Percentiles rank a stretch among this genome's conserved stretches.
Conservation (phyloP, 1,140 invertebrate genomes). For the Ceratosolen fusciceps region DNA sequence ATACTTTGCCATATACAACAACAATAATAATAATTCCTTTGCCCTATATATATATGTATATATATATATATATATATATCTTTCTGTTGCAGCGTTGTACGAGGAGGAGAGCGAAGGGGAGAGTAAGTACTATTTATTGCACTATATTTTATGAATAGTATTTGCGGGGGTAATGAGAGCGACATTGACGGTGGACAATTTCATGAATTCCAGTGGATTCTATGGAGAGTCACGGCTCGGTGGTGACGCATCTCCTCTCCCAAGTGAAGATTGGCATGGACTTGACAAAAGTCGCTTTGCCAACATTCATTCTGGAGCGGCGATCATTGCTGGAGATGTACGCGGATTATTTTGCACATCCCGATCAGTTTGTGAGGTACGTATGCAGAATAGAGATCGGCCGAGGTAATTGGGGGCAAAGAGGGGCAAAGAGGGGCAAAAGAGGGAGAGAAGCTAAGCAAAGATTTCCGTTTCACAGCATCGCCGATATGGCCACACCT, state of each 20-base stretch:
- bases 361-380: slow-evolving; percentile 94
- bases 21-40: too few relatives aligned
- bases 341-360: slow-evolving; percentile 98
- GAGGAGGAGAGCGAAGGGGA: slow-evolving; percentile 90
- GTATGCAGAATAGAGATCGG: too few relatives aligned
- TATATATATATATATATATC: slow-evolving; percentile 1
- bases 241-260: slow-evolving; percentile 93
- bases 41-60: too few relatives aligned
- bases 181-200: too few relatives aligned
- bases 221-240: slow-evolving; percentile 94
- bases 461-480: slow-evolving; percentile 72
- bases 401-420: too few relatives aligned
- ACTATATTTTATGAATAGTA: slow-evolving; percentile 8
- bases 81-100: slow-evolving; percentile 80
- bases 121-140: slow-evolving; percentile 74
- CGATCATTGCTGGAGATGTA: slow-evolving; percentile 97
- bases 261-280: slow-evolving; percentile 99
- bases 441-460: too few relatives aligned
- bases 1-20: too few relatives aligned
- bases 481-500: slow-evolving; percentile 86
- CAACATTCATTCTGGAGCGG: slow-evolving; percentile 96
- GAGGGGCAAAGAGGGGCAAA: too few relatives aligned
- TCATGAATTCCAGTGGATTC: slow-evolving; percentile 74
- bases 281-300: slow-evolving; percentile 95
- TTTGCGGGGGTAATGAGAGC: too few relatives aligned